Base-by-base conservation (phyloP, 2,797 vertebrate genomes). In the Falco peregrinus region DNA sequence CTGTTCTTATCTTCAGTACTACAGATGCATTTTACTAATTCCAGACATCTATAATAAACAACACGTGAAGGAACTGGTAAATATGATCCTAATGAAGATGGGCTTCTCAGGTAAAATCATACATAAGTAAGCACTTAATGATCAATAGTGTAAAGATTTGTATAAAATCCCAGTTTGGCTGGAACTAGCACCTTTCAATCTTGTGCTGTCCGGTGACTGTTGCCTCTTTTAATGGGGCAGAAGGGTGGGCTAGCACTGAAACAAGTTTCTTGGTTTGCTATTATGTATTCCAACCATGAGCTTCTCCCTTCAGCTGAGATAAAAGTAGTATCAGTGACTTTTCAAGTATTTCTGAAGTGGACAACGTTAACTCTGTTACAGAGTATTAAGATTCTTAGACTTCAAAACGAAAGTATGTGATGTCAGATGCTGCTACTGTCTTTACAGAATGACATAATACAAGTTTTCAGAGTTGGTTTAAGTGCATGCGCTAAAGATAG, bases 31-130 rank as follows among this genome's bases (percentile, higher is more conserved):
- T 97, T 97, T 99, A 71, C 97, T 99, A 91, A 99, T 99, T 85
- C 99, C 99, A 57, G 99, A 99, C 94, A 99, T 99, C 95, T 99
- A 99, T 96, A 99, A 99, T 97, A 98, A 99, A 77, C 99, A 99
- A 70, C 99, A 99, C 1, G 98, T 99, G 90, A 99, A 99, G 96
- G 99, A 99, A 92, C 78, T 99, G 82, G 99, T 99, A 77, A 99
- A 99, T 97, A 99, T 99, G 99, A 98, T 99, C 87, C 98, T 99
- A 69, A 98, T 99, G 95, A 99, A 99, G 97, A 99, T 99, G 98
- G 99, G 99, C 57, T 99, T 99, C 96, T 99, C 99, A 98, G 99
- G 99, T 99, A 98, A 93, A 96, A 89, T 9, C 16, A 79, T 74
- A 78, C 13, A 57, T 43, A 80, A 89, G 26, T 26, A 53, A 85